phyloP scores from a whole-genome alignment of 2,797 vertebrate genomes.

The Galagoides demidoff region DNA sequence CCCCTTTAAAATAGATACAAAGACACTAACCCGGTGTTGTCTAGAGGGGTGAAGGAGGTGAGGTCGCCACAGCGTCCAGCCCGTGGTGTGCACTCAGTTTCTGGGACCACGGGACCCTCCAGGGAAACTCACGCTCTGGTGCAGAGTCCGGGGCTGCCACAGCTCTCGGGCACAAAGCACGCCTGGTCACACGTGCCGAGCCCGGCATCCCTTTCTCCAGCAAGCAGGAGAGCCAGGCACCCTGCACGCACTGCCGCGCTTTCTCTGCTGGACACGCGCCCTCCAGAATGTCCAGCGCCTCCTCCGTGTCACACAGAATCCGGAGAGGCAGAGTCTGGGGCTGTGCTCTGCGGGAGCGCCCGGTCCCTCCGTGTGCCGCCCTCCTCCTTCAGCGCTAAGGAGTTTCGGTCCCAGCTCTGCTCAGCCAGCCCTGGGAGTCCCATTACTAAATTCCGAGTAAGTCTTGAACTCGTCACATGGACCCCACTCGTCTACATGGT shows the following conservation, averaged over 20 bases:
- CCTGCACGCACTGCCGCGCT: fast-evolving
- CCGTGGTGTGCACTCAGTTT: neutral
- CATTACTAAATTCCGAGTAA: neutral
- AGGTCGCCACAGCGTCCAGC: neutral
- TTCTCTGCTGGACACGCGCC: fast-evolving
- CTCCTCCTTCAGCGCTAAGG: no score
- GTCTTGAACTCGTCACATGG: neutral
- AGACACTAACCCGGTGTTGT: fast-evolving
- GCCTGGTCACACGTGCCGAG: fast-evolving
- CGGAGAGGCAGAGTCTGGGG: no score
- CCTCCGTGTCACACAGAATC: neutral
- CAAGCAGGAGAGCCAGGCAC: fast-evolving
- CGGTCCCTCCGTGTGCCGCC: fast-evolving
- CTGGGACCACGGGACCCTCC: no score
- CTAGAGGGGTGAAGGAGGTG: no score
- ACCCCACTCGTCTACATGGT: neutral
- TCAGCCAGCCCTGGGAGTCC: neutral
- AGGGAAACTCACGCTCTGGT: no score
- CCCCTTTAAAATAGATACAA: neutral
- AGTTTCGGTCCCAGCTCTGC: neutral
- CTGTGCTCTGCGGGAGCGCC: neutral
- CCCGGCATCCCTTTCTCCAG: fast-evolving
- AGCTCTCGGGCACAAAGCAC: fast-evolving
- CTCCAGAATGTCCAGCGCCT: fast-evolving
- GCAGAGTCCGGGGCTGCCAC: no score